Base-by-base conservation (phyloP, 92 coral and sea anemone genomes). In the Plumapathes pennacea region DNA sequence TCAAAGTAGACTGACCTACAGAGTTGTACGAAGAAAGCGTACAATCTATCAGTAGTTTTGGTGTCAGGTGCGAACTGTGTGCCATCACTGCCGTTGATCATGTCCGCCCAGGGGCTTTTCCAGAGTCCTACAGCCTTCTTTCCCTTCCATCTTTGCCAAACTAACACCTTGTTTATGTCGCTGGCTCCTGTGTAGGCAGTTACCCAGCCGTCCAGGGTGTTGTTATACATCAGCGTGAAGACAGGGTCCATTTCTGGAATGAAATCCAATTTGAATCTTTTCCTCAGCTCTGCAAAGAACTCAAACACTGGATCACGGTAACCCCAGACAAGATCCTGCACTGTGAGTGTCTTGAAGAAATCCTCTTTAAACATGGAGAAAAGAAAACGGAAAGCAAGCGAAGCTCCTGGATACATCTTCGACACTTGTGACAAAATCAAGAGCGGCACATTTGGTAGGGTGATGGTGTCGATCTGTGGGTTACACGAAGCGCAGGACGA, bases 61-160 rank as follows among this genome's bases (percentile, higher is more conserved):
- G 68, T 45, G 6, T 75, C 72, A 14, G 97, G 97, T 1, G 87
- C 64, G 27, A 86, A 90, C 54, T 90, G 97, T 38, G 81, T 85
- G 2, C 97, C 97, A 15, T 90, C 97, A 11, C 95, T 71, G n/a
- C 97, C 97, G 44, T 90, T 90, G 5, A 90, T 25, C 97, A 85
- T 90, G 67, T 90, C 85, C 7, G 97, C 95, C 67, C 78, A 90
- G 12, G 54, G 43, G 5, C 94, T 53, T 26, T 62, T 64, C 95
- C 90, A 90, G 0, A 90, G 36, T 14, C 74, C 83, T 15, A 90
- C 71, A 23, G 62, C 52, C 0, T 51, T 45, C 42, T 45, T 67
- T 28, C 90, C 90, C 42, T 58, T 77, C 97, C 97, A 90, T 33
- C 7, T 32, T 32, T 60, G 66, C 97, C 90, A 85, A 28, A 22